Conservation (phyloP, 1,140 invertebrate species). For the Xylocopa sonorina region DNA sequence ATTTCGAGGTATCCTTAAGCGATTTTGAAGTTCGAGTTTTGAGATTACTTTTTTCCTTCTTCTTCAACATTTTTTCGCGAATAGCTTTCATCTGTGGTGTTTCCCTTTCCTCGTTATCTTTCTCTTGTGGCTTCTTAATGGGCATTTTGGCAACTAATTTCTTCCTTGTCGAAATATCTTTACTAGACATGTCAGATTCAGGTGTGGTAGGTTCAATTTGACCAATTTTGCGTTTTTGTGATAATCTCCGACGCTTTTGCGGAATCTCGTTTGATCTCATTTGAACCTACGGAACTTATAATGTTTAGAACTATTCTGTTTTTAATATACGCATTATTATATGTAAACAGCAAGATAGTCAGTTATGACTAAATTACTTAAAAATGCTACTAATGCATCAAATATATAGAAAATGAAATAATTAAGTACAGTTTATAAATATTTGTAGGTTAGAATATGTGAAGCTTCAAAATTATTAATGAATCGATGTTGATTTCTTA, state of each 20-base stretch:
- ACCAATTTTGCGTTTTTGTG: background rate
- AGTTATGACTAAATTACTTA: background rate
- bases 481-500: background rate
- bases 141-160: constrained; percentile 25
- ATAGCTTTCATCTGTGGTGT: constrained; percentile 69
- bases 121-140: background rate
- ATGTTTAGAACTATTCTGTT: background rate
- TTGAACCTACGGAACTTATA: background rate
- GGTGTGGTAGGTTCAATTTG: background rate
- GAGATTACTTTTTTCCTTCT: background rate
- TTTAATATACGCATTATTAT: background rate
- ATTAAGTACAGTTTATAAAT: background rate
- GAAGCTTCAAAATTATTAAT: background rate
- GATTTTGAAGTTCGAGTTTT: background rate
- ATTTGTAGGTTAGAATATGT: background rate
- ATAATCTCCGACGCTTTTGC: constrained; percentile 21
- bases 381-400: background rate
- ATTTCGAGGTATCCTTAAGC: constrained; percentile 4
- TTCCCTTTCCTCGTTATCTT: constrained; percentile 13
- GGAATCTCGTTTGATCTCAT: background rate
- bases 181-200: background rate
- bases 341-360: background rate
- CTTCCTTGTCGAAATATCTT: background rate
- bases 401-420: background rate
- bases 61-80: constrained; percentile 57